A percentile compares a stretch with the other conserved stretches of the same genome.
Evolutionary conservation across 2,113 vertebrate genomes (phyloP).

Genomic region (Gallinago jamesoni): DNA sequence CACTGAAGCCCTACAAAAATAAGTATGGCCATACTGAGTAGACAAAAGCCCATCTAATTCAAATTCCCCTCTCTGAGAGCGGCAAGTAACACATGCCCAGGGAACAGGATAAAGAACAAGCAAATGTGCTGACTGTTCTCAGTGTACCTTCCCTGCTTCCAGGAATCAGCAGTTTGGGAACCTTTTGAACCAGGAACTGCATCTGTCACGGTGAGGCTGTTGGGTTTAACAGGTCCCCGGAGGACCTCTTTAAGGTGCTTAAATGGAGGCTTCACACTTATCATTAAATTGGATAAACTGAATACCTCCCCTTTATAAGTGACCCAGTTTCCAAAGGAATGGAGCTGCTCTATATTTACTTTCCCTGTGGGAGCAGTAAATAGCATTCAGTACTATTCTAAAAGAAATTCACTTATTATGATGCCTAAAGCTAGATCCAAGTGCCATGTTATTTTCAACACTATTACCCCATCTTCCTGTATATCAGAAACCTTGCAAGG

Average conservation of each 20-base stretch:
- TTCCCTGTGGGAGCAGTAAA: not conserved
- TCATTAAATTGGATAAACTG: not conserved
- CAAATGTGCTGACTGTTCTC: not conserved
- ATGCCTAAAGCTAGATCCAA: not conserved
- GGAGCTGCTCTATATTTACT: not conserved
- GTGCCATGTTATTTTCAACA: not conserved
- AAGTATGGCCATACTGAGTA: not conserved
- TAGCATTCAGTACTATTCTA: not conserved
- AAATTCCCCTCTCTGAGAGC: not conserved
- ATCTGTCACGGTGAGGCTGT: not conserved
- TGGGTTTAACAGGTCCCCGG: not conserved
- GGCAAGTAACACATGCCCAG: not conserved
- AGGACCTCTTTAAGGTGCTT: not conserved
- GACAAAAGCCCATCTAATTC: not conserved
- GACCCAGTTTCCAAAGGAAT: not conserved
- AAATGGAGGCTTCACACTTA: not conserved
- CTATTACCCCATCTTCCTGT: not conserved
- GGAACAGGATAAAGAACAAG: not conserved
- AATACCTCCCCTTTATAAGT: not conserved
- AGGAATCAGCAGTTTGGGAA: not conserved
- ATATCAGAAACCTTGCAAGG: not conserved
- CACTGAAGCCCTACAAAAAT: not conserved
- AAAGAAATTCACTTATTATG: not conserved
- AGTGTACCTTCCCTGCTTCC: not conserved
- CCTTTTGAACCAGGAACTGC: not conserved